A percentile compares a stretch with the other conserved stretches of the same genome.
phyloP scores from a whole-genome alignment of 2,888 invertebrate species.

The Diloba caeruleocephala region DNA sequence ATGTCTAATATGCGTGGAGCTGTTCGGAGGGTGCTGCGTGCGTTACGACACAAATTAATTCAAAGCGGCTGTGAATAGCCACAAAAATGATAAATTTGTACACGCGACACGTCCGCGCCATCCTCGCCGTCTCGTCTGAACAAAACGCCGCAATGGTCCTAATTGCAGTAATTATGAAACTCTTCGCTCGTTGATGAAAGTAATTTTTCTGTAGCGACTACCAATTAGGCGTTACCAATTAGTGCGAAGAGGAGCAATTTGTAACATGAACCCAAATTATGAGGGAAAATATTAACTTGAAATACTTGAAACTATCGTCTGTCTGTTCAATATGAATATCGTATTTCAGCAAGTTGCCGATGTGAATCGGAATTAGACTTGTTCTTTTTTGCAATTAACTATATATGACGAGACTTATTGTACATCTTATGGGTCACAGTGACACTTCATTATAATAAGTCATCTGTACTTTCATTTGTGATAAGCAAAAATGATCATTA shows the following conservation, averaged over 20 bases:
- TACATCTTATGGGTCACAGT: no score
- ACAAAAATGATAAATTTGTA: slow-evolving; percentile 77
- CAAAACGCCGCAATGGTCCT: slow-evolving; percentile 78
- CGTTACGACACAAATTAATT: slow-evolving; percentile 59
- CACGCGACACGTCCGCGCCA: slow-evolving; percentile 76
- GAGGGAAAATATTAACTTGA: slow-evolving; percentile 59
- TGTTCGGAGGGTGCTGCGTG: slow-evolving; percentile 32
- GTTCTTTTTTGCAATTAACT: slow-evolving; percentile 8
- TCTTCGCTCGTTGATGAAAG: slow-evolving; percentile 86
- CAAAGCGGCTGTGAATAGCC: slow-evolving; percentile 60
- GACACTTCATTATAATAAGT: no score
- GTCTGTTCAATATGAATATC: slow-evolving; percentile 22
- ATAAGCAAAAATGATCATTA: no score
- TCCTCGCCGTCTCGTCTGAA: slow-evolving; percentile 68
- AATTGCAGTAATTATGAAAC: slow-evolving; percentile 85
- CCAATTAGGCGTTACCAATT: slow-evolving; percentile 84
- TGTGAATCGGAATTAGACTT: neutral
- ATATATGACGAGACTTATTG: no score
- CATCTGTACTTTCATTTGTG: no score
- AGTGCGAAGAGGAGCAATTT: slow-evolving; percentile 75
- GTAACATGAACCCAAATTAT: slow-evolving; percentile 74
- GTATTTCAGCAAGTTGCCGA: neutral
- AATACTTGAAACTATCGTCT: slow-evolving; percentile 31
- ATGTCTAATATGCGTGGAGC: slow-evolving; percentile 44
- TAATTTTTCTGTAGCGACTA: slow-evolving; percentile 85